Conservation (phyloP, 2,888 invertebrate genomes). For the Andrena haemorrhoa region DNA sequence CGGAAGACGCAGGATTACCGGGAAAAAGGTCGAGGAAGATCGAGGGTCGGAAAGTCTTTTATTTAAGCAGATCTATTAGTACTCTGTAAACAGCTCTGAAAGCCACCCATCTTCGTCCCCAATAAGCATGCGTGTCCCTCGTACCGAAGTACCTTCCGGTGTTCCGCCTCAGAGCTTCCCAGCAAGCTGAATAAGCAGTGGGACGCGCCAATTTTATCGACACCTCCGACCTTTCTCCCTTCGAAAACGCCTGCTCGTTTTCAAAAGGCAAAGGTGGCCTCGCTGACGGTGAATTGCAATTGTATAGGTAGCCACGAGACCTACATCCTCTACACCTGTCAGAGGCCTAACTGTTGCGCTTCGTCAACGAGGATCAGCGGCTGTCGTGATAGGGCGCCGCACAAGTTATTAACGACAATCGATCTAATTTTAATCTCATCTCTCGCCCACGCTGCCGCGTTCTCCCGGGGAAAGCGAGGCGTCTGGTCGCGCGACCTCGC, state of each 20-base stretch:
- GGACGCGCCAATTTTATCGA: constrained; percentile 27
- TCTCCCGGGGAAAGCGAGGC: constrained; percentile 48
- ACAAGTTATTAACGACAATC: constrained; percentile 70
- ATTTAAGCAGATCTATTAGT: too few relatives aligned
- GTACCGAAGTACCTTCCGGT: constrained; percentile 15
- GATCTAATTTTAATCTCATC: constrained; percentile 70
- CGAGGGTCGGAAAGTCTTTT: too few relatives aligned
- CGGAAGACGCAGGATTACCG: too few relatives aligned
- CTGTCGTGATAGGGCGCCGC: constrained; percentile 29
- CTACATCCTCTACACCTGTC: background rate
- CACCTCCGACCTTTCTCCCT: constrained; percentile 32
- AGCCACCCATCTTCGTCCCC: too few relatives aligned
- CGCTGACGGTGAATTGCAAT: constrained; percentile 11
- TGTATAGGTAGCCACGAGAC: background rate
- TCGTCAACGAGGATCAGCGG: constrained; percentile 27
- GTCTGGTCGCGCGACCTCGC: constrained; percentile 71
- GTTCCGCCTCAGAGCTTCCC: background rate
- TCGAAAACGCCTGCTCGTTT: background rate
- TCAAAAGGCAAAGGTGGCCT: constrained; percentile 8
- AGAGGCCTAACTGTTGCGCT: constrained; percentile 61
- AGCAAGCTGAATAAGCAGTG: background rate
- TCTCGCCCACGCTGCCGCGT: constrained; percentile 59
- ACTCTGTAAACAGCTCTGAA: too few relatives aligned
- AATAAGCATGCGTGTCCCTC: background rate
- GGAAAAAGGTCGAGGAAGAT: too few relatives aligned